Conservation (phyloP, 2,797 vertebrate species). For the Miichthys miiuy region DNA sequence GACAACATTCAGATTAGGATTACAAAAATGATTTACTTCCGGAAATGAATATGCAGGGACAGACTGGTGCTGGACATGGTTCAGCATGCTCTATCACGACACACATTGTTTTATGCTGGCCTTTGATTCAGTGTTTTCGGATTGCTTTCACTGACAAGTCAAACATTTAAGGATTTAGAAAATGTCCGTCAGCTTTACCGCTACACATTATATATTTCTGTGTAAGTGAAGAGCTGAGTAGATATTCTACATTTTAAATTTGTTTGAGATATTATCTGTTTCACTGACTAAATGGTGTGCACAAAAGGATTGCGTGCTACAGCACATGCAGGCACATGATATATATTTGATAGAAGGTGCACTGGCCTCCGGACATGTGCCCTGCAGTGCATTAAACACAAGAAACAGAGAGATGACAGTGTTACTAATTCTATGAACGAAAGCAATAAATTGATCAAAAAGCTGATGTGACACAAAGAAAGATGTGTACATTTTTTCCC, state of each 20-base stretch:
- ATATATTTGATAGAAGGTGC: not conserved
- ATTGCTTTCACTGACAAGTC: not conserved
- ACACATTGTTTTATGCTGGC: constrained; percentile 13
- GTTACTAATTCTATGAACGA: not conserved
- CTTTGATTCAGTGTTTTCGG: constrained; percentile 13
- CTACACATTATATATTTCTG: not conserved
- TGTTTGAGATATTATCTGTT: not conserved
- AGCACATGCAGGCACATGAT: not conserved
- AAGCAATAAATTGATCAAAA: constrained; percentile 15
- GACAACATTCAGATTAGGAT: constrained; percentile 88
- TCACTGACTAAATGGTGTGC: not conserved
- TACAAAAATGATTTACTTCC: constrained; percentile 88
- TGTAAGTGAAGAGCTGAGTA: not conserved
- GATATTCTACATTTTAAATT: not conserved
- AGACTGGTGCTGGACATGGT: constrained; percentile 32
- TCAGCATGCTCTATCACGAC: constrained; percentile 32
- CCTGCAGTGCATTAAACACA: not conserved
- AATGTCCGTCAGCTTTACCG: not conserved
- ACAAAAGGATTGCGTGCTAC: not conserved
- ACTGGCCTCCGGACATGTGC: not conserved
- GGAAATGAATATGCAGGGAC: constrained; percentile 83
- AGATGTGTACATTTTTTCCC: constrained; percentile 16
- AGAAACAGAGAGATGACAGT: constrained; percentile 5
- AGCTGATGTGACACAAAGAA: constrained; percentile 18
- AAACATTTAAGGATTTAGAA: not conserved